These are phyloP conservation scores for Paracyclopina nana DNA, from an alignment of 1,140 invertebrate species.

Conservation along the genomic window DNA sequence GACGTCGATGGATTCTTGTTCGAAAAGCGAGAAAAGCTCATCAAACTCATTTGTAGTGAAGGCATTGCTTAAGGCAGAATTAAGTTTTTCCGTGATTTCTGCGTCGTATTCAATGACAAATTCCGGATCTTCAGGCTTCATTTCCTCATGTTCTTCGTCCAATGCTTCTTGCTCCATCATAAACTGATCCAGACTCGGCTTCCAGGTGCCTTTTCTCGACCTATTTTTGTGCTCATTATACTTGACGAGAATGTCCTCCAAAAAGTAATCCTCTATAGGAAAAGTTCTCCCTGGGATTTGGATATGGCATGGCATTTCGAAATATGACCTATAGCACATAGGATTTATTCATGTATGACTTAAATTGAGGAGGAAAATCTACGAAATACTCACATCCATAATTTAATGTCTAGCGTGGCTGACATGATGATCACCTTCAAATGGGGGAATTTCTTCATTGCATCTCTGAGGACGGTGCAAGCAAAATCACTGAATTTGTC, in stretches of 20 bases:
- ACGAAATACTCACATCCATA: not conserved
- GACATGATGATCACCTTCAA: slow-evolving; percentile 68
- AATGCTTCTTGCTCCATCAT: not conserved
- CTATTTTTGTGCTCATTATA: not conserved
- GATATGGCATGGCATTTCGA: slow-evolving; percentile 26
- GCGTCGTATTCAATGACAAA: not conserved
- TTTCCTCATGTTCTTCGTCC: not conserved
- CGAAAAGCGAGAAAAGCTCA: no score
- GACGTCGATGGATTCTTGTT: no score
- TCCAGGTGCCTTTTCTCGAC: slow-evolving; percentile 34
- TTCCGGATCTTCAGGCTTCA: not conserved
- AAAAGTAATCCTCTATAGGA: slow-evolving; percentile 57
- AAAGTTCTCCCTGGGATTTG: slow-evolving; percentile 73
- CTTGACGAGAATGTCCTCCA: slow-evolving; percentile 51
- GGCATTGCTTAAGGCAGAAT: not conserved
- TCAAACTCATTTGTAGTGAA: no score
- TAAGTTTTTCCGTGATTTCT: not conserved
- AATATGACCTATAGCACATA: not conserved
- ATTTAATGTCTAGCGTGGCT: slow-evolving; percentile 47
- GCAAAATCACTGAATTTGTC: slow-evolving; percentile 45
- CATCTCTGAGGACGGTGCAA: slow-evolving; percentile 50
- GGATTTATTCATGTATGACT: not conserved
- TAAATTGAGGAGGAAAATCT: slow-evolving; percentile 12
- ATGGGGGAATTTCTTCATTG: slow-evolving; percentile 43
- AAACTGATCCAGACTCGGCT: slow-evolving; percentile 2